Evolutionary conservation across 2,113 vertebrate genomes (phyloP), one percentile per base, ranked within the genome.

Genomic region (Brachyhypopomus gauderio): DNA sequence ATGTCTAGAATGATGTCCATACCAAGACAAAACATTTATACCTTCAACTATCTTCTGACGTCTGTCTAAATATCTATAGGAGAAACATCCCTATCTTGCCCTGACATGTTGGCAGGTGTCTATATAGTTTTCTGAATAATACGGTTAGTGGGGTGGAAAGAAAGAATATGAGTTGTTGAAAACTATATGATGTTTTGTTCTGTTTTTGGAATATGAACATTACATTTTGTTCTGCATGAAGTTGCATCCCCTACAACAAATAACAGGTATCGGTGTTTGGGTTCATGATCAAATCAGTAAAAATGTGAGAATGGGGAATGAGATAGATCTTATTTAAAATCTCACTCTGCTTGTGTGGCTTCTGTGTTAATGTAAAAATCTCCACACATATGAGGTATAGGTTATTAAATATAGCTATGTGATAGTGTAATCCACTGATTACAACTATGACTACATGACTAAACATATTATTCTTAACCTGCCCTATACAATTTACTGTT

Each of bases 21-120:
- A 59, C 1, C 30, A 56, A 56, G 56, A 34, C 19, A 52, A n/a
- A 58, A 12, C 0, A 22, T 75, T 11, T 75, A 38, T 38, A 60
- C 25, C 27, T 59, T 3, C 23, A 60, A 20, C 23, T 41, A 41
- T 41, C 41, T 75, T 23, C 1, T 38, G 58, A 34, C 16, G 60
- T 23, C 59, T 60, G 55, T 75, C 25, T 59, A 38, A 4, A n/a
- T 74, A n/a, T 74, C 52, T n/a, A 34, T 73, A 58, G 55, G 72
- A 58, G 52, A 41, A 41, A 41, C 41, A 8, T 41, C 41, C 41
- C 3, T 5, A 41, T 2, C 41, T 2, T 6, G 5, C 9, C 41
- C 41, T 2, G 41, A 41, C 9, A 9, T 41, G 38, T 38, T 38
- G 41, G 41, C 41, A 41, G 41, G 41, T 30, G 41, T 41, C 3